Conservation (phyloP, 2,888 invertebrate species). For the Cephonodes hylas region DNA sequence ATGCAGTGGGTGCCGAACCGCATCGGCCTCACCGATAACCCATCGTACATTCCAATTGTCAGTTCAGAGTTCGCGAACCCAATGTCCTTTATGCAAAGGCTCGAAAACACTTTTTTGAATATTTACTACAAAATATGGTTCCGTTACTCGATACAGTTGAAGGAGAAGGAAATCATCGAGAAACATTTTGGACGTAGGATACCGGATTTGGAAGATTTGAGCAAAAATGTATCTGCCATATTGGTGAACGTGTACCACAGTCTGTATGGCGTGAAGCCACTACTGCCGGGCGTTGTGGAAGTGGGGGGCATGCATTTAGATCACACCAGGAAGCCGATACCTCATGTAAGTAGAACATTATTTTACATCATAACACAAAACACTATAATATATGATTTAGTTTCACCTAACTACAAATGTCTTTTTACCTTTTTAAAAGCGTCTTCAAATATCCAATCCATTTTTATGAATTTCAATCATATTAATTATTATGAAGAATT, state of each 20-base stretch:
- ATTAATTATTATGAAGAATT: no score
- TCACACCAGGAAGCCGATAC: slow-evolving; percentile 59
- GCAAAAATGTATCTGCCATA: slow-evolving; percentile 75
- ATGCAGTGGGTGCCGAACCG: slow-evolving; percentile 80
- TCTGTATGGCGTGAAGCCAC: slow-evolving; percentile 79
- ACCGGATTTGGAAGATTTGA: slow-evolving; percentile 75
- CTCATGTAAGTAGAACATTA: slow-evolving; percentile 53
- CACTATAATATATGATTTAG: not conserved
- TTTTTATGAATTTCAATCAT: no score
- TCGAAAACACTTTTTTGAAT: slow-evolving; percentile 58
- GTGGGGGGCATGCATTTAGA: slow-evolving; percentile 83
- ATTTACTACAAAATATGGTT: slow-evolving; percentile 57
- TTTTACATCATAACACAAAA: not conserved
- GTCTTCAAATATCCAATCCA: no score
- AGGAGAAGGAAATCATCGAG: slow-evolving; percentile 63
- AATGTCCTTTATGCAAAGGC: slow-evolving; percentile 76
- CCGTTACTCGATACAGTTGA: slow-evolving; percentile 50
- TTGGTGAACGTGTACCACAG: slow-evolving; percentile 83
- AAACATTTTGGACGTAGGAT: slow-evolving; percentile 70
- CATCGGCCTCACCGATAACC: slow-evolving; percentile 72
- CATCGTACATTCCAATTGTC: slow-evolving; percentile 77
- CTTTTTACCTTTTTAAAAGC: not conserved
- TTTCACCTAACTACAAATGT: no score
- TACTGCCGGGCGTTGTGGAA: slow-evolving; percentile 81
- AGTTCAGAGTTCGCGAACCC: slow-evolving; percentile 69